These are phyloP conservation scores for Diprion similis DNA, from an alignment of 1,140 invertebrate genomes.

Conservation along the genomic window DNA sequence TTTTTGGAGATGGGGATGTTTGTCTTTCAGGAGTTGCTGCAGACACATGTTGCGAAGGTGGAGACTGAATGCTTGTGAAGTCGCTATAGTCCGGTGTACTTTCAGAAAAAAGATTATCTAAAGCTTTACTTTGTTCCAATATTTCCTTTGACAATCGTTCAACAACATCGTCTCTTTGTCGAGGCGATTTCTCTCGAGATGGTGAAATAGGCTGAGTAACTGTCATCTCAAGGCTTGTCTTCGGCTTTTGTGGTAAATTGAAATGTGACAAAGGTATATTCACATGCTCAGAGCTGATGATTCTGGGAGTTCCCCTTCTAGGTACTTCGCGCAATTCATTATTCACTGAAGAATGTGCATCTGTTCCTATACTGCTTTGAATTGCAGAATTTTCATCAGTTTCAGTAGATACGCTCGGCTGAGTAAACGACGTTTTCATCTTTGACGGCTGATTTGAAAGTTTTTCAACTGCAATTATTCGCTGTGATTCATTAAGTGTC, in stretches of 20 bases:
- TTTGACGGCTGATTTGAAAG: not conserved
- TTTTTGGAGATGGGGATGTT: not conserved
- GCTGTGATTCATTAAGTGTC: constrained; percentile 47
- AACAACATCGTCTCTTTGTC: constrained; percentile 40
- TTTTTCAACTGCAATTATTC: constrained; percentile 35
- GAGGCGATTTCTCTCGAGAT: constrained; percentile 12
- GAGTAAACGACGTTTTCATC: not conserved
- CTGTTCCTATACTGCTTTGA: not conserved
- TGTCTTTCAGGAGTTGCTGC: not conserved
- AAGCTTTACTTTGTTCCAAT: constrained; percentile 50
- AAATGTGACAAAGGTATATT: not conserved
- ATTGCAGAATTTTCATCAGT: not conserved
- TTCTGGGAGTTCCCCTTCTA: not conserved
- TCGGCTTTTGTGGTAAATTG: not conserved
- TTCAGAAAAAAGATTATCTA: constrained; percentile 30
- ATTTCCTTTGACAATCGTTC: constrained; percentile 50
- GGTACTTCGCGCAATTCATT: not conserved
- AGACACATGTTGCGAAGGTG: not conserved
- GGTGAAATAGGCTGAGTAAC: not conserved
- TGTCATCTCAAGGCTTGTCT: not conserved
- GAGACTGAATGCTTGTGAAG: not conserved
- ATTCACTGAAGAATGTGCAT: not conserved
- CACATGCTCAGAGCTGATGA: not conserved
- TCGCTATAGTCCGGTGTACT: constrained; percentile 22
- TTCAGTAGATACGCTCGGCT: not conserved